Evolutionary conservation across 1,140 invertebrate species (phyloP), one percentile per base, ranked within the genome.

Genomic region (Drosophila pachea): DNA sequence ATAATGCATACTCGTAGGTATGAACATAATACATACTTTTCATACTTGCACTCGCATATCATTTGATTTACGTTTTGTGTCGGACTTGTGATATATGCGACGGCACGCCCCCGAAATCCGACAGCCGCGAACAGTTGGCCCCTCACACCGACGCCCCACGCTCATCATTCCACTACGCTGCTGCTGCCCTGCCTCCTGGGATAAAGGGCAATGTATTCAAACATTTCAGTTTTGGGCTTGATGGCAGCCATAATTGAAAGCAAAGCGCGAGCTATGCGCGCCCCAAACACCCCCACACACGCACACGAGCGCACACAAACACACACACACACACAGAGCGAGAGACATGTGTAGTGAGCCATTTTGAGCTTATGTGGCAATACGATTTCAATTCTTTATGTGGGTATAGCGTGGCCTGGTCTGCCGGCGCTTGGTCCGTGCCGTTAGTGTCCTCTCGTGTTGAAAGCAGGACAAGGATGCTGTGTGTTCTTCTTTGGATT

Each of bases 11-110:
- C 52, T 59, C 54, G 62, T 33, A 83, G 79, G 78, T 84, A 83
- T 79, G 74, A 84, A 76, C 79, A 83, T 84, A 83, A 83, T 83
- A 84, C 79, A 83, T 83, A 84, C 79, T 83, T 83, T 79, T 83
- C 79, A 83, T 83, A 83, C 79, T 83, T 83, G 79, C 79, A 83
- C 73, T 84, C 79, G 79, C 79, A 83, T 83, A 83, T 83, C 79
- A 84, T 83, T 83, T 83, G 79, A 83, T 83, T 83, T 83, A 83
- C 79, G 79, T 59, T 84, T 83, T 84, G 68, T 83, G 79, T 83
- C 79, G 79, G 79, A 78, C 68, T 83, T 68, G 75, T 82, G 79
- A 83, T 83, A 83, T 83, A 83, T 83, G 79, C 73, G 66, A 53
- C 78, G 68, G 74, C 78, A 81, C 60, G 69, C 74, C 66, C 70